phyloP scores from a whole-genome alignment of 2,888 invertebrate genomes.

The Drosophila paranaensis region DNA sequence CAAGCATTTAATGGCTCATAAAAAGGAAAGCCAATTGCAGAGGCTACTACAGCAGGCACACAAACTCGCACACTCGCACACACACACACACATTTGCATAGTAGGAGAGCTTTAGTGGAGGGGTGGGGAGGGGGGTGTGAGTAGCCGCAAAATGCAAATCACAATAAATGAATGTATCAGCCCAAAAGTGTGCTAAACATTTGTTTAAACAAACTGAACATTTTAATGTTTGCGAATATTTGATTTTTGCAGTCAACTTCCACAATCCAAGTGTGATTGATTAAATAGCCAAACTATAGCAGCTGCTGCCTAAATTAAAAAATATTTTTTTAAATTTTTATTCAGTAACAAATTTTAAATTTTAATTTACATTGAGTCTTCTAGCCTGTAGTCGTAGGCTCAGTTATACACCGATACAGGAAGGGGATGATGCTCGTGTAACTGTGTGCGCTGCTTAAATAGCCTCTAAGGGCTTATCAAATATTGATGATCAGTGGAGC shows the following conservation, averaged over 20 bases:
- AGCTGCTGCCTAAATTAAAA: background rate
- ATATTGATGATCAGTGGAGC: background rate
- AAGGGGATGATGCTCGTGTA: background rate
- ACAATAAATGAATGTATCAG: background rate
- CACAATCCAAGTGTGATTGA: background rate
- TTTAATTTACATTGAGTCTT: no score
- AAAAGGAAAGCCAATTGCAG: slow-evolving; percentile 37
- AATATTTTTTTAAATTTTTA: no score
- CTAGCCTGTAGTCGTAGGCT: background rate
- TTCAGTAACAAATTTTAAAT: no score
- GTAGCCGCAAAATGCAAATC: background rate
- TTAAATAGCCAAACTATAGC: background rate
- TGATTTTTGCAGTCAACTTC: background rate
- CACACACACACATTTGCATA: background rate
- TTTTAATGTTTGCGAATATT: background rate
- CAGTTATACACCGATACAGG: background rate
- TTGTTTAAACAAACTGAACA: background rate
- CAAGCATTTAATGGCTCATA: slow-evolving; percentile 76
- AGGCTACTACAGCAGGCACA: background rate
- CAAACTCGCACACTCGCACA: background rate
- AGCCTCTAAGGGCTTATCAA: background rate
- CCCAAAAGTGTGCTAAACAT: slow-evolving; percentile 53
- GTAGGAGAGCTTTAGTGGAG: background rate
- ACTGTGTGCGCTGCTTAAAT: background rate
- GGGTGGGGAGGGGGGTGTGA: no score